Percentiles rank a stretch among this genome's conserved stretches.
These are phyloP conservation scores for Pherbina coryleti DNA, from an alignment of 2,888 invertebrate genomes.

Conservation along the genomic window DNA sequence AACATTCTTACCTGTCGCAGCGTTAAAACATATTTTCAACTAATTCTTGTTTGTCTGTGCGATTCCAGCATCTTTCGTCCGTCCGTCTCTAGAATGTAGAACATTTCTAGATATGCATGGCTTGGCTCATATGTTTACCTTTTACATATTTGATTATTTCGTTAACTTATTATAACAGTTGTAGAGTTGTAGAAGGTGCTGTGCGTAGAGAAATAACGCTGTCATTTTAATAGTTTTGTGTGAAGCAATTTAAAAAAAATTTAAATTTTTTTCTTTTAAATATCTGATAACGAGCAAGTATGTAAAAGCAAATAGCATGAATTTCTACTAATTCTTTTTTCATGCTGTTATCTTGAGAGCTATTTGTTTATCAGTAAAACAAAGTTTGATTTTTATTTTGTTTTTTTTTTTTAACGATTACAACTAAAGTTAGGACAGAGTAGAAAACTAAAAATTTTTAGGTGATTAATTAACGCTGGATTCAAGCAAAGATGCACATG, in stretches of 20 bases:
- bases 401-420: too few relatives aligned
- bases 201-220: conserved; percentile 33
- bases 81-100: conserved; percentile 1
- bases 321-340: neutral
- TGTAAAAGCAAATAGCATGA: neutral
- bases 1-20: neutral
- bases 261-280: neutral
- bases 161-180: conserved; percentile 13
- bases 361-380: too few relatives aligned
- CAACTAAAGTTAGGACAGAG: too few relatives aligned
- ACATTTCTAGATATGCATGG: conserved; percentile 11
- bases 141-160: neutral
- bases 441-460: too few relatives aligned
- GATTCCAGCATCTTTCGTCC: neutral
- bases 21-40: conserved; percentile 19
- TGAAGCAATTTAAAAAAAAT: neutral
- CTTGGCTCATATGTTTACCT: conserved; percentile 3
- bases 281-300: neutral
- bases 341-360: too few relatives aligned
- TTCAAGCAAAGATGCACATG: too few relatives aligned
- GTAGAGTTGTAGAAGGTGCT: conserved; percentile 45
- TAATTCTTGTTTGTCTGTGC: neutral
- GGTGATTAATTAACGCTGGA: too few relatives aligned
- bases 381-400: too few relatives aligned
- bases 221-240: neutral